These are phyloP conservation scores for Hyposoter didymator DNA, from an alignment of 2,888 invertebrate species.

Conservation along the genomic window DNA sequence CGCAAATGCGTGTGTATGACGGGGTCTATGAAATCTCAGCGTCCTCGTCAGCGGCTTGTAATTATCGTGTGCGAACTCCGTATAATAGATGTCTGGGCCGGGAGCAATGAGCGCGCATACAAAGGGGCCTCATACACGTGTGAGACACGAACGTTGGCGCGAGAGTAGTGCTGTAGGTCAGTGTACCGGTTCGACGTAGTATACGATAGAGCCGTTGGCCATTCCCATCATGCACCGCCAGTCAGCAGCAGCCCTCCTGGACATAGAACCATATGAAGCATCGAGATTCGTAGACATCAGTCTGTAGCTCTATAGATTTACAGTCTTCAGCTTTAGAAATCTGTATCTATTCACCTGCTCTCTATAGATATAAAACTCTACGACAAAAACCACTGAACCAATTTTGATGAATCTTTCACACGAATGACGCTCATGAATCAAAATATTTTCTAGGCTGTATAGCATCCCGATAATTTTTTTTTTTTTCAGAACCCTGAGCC, in stretches of 20 bases:
- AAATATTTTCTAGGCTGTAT: no score
- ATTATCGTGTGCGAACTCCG: constrained; percentile 76
- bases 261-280: constrained; percentile 32
- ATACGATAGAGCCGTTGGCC: constrained; percentile 67
- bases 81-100: constrained; percentile 75
- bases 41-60: constrained; percentile 68
- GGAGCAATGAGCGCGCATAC: constrained; percentile 70
- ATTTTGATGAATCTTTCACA: no score
- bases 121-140: constrained; percentile 51
- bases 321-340: neutral
- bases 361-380: no score
- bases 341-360: no score
- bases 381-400: no score
- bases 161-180: constrained; percentile 73
- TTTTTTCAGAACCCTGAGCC: no score
- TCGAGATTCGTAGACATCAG: constrained; percentile 7
- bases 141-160: constrained; percentile 57
- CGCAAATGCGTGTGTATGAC: constrained; percentile 5
- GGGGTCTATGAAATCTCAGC: constrained; percentile 40
- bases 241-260: constrained; percentile 52
- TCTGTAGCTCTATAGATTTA: neutral
- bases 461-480: no score
- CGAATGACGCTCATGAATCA: no score
- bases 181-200: constrained; percentile 76
- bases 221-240: constrained; percentile 63